A percentile compares a stretch with the other conserved stretches of the same genome.
phyloP scores from a whole-genome alignment of 2,797 vertebrate genomes.

The Sitta carolinensis region DNA sequence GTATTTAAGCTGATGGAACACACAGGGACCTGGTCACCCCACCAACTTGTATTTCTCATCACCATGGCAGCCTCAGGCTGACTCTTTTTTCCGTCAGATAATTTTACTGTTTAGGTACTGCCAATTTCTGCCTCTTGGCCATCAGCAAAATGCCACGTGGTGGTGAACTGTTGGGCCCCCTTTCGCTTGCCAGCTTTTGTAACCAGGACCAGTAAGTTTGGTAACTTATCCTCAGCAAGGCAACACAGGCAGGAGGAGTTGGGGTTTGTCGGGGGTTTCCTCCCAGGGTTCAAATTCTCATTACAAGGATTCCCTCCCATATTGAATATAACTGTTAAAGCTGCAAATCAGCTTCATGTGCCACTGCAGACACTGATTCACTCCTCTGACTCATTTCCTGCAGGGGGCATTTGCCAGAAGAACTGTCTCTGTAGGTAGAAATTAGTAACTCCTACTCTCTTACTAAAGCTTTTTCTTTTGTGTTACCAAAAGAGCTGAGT shows the following conservation, averaged over 20 bases:
- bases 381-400: constrained; percentile 48
- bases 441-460: constrained; percentile 7
- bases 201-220: not conserved
- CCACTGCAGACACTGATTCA: constrained; percentile 46
- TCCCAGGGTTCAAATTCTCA: not conserved
- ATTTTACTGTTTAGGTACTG: not conserved
- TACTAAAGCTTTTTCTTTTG: not conserved
- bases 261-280: not conserved
- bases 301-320: not conserved
- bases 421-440: constrained; percentile 17
- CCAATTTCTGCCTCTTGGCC: not conserved
- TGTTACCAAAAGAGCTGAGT: not conserved
- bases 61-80: not conserved
- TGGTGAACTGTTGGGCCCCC: not conserved
- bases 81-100: not conserved
- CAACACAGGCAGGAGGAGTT: not conserved
- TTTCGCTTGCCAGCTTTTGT: not conserved
- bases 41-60: not conserved
- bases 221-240: not conserved
- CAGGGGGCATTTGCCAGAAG: not conserved
- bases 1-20: not conserved
- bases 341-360: not conserved
- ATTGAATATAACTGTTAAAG: not conserved
- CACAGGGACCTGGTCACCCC: not conserved
- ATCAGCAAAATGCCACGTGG: not conserved